Evolutionary conservation across 2,113 vertebrate species (phyloP).

Genomic region (Lophura nycthemera): DNA sequence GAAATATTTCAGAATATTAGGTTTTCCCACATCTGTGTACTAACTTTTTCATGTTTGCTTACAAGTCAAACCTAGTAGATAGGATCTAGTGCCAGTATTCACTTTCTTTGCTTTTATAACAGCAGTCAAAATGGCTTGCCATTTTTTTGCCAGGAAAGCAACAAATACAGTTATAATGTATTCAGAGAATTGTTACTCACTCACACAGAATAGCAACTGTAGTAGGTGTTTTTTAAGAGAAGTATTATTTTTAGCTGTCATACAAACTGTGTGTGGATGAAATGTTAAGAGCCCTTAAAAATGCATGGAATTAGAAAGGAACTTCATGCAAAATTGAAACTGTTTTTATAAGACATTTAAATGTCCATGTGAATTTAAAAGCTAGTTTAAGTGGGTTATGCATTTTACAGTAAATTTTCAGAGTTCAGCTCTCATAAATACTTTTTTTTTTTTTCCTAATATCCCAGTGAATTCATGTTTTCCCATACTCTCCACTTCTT

Average conservation of each 20-base stretch:
- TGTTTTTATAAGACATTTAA: not conserved
- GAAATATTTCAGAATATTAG: not conserved
- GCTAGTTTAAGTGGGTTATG: not conserved
- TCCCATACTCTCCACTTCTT: not conserved
- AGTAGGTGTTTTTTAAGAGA: not conserved
- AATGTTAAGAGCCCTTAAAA: not conserved
- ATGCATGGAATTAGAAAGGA: not conserved
- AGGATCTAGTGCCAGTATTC: not conserved
- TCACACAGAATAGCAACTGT: not conserved
- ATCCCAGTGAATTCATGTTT: not conserved
- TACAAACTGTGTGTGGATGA: fast-evolving
- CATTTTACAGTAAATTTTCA: fast-evolving
- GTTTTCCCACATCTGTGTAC: not conserved
- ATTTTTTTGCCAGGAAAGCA: too few relatives aligned
- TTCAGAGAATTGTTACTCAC: not conserved
- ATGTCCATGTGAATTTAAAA: not conserved
- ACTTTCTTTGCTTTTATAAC: not conserved
- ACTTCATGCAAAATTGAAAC: not conserved
- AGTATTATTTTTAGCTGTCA: not conserved
- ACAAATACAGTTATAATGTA: not conserved
- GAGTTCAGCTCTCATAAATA: not conserved
- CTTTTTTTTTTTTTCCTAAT: not conserved
- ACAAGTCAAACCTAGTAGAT: not conserved
- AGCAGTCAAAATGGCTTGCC: not conserved
- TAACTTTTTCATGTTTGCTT: not conserved